A percentile compares a stretch with the other conserved stretches of the same genome.
phyloP scores from a whole-genome alignment of 2,113 vertebrate genomes.

The Eidolon helvum region DNA sequence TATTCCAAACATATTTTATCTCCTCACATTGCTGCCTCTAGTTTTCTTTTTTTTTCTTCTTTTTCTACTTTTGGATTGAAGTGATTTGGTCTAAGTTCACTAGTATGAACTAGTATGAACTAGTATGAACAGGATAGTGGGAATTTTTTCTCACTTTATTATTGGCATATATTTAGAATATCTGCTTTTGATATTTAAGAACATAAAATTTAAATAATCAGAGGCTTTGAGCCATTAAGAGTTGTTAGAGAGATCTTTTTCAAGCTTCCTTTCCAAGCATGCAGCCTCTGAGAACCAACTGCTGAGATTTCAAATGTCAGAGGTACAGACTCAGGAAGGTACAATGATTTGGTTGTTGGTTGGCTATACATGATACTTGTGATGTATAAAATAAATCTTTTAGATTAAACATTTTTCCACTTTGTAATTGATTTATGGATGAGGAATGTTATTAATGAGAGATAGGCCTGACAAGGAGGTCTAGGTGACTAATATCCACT shows the following conservation, averaged over 20 bases:
- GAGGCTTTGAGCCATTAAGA: background rate
- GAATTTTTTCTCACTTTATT: background rate
- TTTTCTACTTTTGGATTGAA: background rate
- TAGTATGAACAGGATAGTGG: background rate
- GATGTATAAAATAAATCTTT: background rate
- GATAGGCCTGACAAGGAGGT: background rate
- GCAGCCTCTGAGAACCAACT: background rate
- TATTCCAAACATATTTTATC: background rate
- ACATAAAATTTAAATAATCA: constrained; percentile 13
- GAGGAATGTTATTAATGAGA: background rate
- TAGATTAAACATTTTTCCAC: background rate
- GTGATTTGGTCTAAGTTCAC: background rate
- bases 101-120: background rate
- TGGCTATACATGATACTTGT: background rate
- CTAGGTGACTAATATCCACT: background rate
- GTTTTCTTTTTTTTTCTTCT: background rate
- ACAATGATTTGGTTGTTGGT: background rate
- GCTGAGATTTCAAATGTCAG: background rate
- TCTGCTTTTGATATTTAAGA: constrained; percentile 22
- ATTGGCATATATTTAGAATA: constrained; percentile 2
- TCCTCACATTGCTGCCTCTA: background rate
- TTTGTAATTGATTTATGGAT: background rate
- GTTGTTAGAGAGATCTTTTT: background rate
- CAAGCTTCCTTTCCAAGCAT: background rate
- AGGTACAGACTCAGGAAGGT: background rate